Evolutionary conservation across 1,140 invertebrate genomes (phyloP), one percentile per base, ranked within the genome.

Genomic region (Polypedilum vanderplanki): DNA sequence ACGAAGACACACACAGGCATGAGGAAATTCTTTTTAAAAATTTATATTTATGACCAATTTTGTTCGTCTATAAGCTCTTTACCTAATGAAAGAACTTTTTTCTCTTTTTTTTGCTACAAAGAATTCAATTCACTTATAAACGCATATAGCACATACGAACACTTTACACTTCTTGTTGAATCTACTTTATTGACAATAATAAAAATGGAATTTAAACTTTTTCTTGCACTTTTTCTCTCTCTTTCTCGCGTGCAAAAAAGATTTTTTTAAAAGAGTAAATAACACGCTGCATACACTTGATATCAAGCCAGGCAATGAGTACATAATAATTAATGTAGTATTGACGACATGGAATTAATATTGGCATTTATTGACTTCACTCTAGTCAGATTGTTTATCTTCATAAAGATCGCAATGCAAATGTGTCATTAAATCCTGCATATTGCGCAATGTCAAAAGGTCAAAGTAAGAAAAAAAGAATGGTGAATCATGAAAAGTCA

Each of bases 401-500:
- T 70, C 18, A 18, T 70, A 70, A 70, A 7, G 8, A 20, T 18
- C 3, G 8, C n/a, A 18, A 70, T 70, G 15, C 65, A 18, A 57
- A 70, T 70, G 17, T 70, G 65, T 22, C 17, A 70, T 70, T 20
- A 70, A 70, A 70, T 70, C 5, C n/a, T 70, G 7, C 18, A 18
- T 70, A 22, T 70, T 70, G 65, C 65, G 18, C 17, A 70, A 70
- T 70, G 65, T 70, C 65, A 70, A 70, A 70, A 70, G 65, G 65
- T 70, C 20, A 70, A 7, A 70, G 20, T 2, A 15, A 57, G 65
- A 18, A 70, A 33, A 3, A 33, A 15, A 15, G 17, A 18, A 70
- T 20, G 9, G 17, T 22, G 65, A 70, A 20, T 5, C 15, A 70
- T 18, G 65, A 70, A 0, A 18, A 18, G 65, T 70, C 10, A 17